phyloP scores from a whole-genome alignment of 2,797 vertebrate genomes.

The Peromyscus eremicus region DNA sequence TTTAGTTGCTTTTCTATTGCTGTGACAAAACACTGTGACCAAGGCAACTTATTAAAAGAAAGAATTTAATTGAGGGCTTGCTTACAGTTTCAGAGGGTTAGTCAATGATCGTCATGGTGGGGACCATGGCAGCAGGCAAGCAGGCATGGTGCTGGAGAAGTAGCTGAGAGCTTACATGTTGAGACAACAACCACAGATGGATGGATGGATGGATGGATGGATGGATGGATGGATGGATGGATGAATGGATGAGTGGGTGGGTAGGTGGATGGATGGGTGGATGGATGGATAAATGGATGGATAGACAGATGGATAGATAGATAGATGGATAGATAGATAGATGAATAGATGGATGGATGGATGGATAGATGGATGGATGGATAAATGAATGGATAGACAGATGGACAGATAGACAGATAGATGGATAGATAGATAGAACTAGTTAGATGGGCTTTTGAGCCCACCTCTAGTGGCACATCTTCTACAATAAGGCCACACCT shows the following conservation, averaged over 20 bases:
- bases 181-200: not conserved
- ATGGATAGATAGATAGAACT: not conserved
- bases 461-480: too few species aligned
- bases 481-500: not conserved
- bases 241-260: not conserved
- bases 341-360: too few species aligned
- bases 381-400: too few species aligned
- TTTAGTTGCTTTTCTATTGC: not conserved
- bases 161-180: not conserved
- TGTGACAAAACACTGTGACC: not conserved
- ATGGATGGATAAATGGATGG: too few species aligned
- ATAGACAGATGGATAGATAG: too few species aligned
- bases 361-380: too few species aligned
- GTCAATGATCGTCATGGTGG: not conserved
- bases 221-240: not conserved
- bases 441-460: not conserved
- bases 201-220: too few species aligned
- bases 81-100: not conserved
- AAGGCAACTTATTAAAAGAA: not conserved
- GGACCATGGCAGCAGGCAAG: not conserved
- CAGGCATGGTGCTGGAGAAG: not conserved
- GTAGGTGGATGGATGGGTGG: too few species aligned
- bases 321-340: too few species aligned
- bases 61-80: not conserved
- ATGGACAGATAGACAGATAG: not conserved